Percentiles rank a stretch among this genome's conserved stretches.
Conservation (phyloP, 2,113 vertebrate species). For the Xiphophorus hellerii region DNA sequence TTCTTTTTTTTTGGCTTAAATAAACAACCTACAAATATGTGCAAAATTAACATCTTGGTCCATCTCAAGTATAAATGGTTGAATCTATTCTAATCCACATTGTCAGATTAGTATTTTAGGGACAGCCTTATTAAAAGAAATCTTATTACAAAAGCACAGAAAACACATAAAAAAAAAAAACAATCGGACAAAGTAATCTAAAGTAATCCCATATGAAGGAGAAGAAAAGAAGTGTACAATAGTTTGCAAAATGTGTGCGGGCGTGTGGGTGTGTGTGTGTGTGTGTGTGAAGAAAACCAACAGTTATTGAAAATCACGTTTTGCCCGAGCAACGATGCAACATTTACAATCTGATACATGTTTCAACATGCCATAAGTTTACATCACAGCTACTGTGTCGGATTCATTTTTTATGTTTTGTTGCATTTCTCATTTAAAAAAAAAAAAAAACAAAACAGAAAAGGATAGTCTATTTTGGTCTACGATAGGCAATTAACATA, state of each 20-base stretch:
- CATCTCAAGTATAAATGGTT: conserved; percentile 72
- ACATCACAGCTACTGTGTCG: conserved; percentile 69
- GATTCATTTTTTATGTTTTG: conserved; percentile 64
- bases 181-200: conserved; percentile 16
- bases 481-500: conserved; percentile 73
- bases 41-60: conserved; percentile 82
- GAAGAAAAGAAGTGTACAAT: conserved; percentile 49
- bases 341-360: conserved; percentile 68
- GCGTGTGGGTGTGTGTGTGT: conserved; percentile 23
- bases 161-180: background rate
- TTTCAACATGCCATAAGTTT: conserved; percentile 62
- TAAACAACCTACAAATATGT: conserved; percentile 75
- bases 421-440: conserved; percentile 58
- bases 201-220: conserved; percentile 36
- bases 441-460: no score
- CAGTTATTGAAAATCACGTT: conserved; percentile 50
- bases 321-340: conserved; percentile 64
- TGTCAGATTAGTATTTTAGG: conserved; percentile 66
- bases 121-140: conserved; percentile 53
- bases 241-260: conserved; percentile 33
- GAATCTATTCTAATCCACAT: conserved; percentile 58
- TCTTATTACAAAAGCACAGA: conserved; percentile 5
- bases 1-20: conserved; percentile 68
- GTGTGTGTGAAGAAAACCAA: conserved; percentile 59
- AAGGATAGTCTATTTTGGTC: conserved; percentile 71